Percentiles rank a stretch among this genome's conserved stretches.
Evolutionary conservation across 1,140 invertebrate species (phyloP).

Genomic region (Arion vulgaris): DNA sequence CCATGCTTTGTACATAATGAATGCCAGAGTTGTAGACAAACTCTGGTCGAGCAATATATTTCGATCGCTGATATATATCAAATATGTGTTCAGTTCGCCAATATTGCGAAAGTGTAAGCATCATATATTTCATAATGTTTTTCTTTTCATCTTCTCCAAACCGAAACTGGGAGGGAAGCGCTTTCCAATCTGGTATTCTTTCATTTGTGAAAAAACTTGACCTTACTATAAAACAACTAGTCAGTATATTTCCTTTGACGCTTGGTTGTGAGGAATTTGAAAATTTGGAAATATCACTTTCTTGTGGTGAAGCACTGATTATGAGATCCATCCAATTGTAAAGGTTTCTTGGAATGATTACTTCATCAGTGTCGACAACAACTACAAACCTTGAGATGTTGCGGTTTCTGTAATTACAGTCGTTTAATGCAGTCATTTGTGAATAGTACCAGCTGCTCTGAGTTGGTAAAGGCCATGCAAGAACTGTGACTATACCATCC

Average conservation of each 20-base stretch:
- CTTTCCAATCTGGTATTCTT: background rate
- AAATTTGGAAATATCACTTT: background rate
- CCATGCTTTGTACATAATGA: background rate
- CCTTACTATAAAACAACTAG: background rate
- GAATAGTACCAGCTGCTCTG: background rate
- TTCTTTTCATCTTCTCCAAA: background rate
- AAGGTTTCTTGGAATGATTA: conserved; percentile 4
- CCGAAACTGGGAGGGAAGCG: background rate
- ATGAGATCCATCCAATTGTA: background rate
- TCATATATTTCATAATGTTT: background rate
- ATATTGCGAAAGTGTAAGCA: background rate
- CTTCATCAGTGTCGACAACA: background rate
- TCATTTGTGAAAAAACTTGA: background rate
- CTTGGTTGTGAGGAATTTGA: background rate
- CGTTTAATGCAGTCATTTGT: conserved; percentile 7
- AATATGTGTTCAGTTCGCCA: background rate
- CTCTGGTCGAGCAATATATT: background rate
- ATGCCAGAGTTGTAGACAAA: background rate
- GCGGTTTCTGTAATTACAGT: conserved; percentile 18
- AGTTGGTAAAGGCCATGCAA: background rate
- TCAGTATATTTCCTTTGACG: background rate
- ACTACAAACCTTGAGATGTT: background rate
- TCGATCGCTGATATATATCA: background rate
- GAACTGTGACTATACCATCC: conserved; percentile 3
- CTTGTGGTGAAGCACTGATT: background rate